Evolutionary conservation across 2,113 vertebrate genomes (phyloP).

Genomic region (Lontra canadensis): DNA sequence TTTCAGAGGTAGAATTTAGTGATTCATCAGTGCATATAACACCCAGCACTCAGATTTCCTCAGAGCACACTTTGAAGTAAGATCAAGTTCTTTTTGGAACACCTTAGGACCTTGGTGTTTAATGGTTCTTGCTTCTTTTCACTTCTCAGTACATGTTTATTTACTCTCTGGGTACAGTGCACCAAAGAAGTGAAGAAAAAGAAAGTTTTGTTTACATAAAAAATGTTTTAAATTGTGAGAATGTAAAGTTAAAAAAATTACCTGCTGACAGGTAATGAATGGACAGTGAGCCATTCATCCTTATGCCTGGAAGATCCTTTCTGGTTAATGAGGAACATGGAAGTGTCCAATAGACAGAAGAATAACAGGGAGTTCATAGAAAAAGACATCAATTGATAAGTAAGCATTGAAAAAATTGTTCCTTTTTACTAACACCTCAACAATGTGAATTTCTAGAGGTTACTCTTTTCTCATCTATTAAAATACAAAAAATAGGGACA

Average conservation of each 20-base stretch:
- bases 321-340: not conserved
- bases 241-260: not conserved
- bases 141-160: not conserved
- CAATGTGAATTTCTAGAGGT: not conserved
- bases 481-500: too few species aligned
- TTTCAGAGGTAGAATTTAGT: not conserved
- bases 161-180: not conserved
- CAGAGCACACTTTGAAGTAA: not conserved
- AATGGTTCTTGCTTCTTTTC: not conserved
- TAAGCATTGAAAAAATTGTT: accelerated
- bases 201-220: not conserved
- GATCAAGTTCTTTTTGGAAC: not conserved
- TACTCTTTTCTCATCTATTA: not conserved
- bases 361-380: not conserved
- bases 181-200: not conserved
- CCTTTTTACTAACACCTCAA: not conserved
- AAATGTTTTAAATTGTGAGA: not conserved
- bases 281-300: not conserved
- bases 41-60: not conserved
- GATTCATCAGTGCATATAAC: not conserved
- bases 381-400: accelerated
- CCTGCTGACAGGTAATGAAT: not conserved
- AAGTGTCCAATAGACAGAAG: too few species aligned
- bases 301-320: not conserved
- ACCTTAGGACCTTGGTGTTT: not conserved